Evolutionary conservation across 1,140 invertebrate species (phyloP), one percentile per base, ranked within the genome.

Genomic region (Zaprionus vittiger): DNA sequence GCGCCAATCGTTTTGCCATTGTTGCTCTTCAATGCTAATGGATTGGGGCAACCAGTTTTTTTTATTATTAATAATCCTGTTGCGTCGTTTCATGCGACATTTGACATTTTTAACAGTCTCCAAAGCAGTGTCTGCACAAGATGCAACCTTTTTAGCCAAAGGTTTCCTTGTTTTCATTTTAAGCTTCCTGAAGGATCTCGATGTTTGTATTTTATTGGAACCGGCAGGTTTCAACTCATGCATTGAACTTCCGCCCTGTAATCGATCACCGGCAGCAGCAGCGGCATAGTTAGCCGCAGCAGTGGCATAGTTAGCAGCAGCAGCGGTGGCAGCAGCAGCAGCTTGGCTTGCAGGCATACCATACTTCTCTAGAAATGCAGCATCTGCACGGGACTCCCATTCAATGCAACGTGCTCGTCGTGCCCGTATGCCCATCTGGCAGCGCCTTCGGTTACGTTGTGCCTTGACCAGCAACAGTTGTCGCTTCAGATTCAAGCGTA

Each of bases 361-460:
- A 55, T 78, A 78, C 20, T 80, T 5, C 2, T 68, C 28, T 44
- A 87, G 14, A 4, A 89, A 87, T 15, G 76, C 57, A 12, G 78
- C 79, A 71, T 89, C 81, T 15, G 31, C 59, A 1, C 66, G 63
- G 0, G 77, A 76, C 37, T 77, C 83, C 37, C 55, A 12, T 22
- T 82, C 82, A 1, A 91, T 57, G 2, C 81, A 80, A 2, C 76
- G 81, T 17, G 41, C 80, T 47, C 37, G 81, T 22, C 56, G 77
- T 15, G 47, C 70, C 14, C 44, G 26, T 1, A 5, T n/a, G 7
- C 61, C 38, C 20, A 70, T 31, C 20, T 62, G 52, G 0, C 49
- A 66, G 1, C 59, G 80, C 1, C 52, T 47, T 2, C 68, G 73
- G 2, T 68, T 63, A 2, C 83, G 77, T 1, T 31, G 44, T 0